Conservation (phyloP, 2,797 vertebrate genomes). For the Catamblyrhynchus diadema region DNA sequence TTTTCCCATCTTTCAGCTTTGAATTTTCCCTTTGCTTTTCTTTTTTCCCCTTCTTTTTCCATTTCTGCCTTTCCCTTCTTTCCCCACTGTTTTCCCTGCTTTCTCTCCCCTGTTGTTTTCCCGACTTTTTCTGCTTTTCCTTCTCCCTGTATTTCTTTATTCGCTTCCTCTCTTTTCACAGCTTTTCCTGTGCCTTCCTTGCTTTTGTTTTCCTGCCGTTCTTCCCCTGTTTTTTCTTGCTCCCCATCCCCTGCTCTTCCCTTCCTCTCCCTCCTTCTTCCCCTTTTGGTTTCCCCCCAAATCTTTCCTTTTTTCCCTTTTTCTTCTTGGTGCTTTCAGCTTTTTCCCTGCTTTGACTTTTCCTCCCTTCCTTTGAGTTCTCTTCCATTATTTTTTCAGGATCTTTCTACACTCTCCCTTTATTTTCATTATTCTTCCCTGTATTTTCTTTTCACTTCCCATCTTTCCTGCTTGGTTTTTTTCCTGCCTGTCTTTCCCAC, state of each 20-base stretch:
- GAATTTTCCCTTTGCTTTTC: background rate
- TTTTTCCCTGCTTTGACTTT: background rate
- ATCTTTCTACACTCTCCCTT: background rate
- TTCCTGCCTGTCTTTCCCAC: background rate
- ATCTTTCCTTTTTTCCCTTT: background rate
- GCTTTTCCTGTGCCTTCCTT: background rate
- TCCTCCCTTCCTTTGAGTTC: background rate
- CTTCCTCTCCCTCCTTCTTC: background rate
- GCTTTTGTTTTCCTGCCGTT: background rate
- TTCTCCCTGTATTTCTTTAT: background rate
- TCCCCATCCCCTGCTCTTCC: background rate
- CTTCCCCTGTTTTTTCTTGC: background rate
- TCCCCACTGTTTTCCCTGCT: background rate
- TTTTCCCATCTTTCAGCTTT: background rate
- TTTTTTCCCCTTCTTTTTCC: background rate
- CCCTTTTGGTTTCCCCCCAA: background rate
- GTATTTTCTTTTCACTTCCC: background rate
- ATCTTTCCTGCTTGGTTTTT: background rate
- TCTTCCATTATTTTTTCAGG: background rate
- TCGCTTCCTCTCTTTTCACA: background rate
- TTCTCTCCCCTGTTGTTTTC: background rate
- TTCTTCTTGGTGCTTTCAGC: background rate
- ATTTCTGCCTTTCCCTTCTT: background rate
- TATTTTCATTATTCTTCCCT: background rate
- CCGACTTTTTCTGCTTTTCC: background rate